These are phyloP conservation scores for Trissolcus basalis DNA, from an alignment of 1,140 invertebrate genomes.

Conservation along the genomic window DNA sequence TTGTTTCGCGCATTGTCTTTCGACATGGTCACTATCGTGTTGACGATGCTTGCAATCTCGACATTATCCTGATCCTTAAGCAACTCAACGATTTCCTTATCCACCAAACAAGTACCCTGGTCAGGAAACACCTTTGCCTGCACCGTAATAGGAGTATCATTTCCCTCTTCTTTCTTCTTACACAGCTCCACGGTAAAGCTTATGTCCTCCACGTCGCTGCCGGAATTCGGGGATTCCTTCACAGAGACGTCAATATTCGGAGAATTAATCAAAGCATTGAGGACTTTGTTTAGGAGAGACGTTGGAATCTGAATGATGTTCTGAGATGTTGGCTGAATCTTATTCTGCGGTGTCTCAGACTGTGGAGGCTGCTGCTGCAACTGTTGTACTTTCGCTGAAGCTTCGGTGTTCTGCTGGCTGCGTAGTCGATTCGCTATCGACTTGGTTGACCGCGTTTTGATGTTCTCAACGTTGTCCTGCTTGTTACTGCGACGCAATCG, in stretches of 20 bases:
- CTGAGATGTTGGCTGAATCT: conserved; percentile 22
- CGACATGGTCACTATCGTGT: conserved; percentile 62
- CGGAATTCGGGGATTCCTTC: conserved; percentile 69
- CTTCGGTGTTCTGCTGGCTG: conserved; percentile 61
- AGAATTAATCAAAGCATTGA: conserved; percentile 68
- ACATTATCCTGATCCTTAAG: conserved; percentile 66
- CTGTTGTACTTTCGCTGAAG: conserved; percentile 19
- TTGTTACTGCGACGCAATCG: conserved; percentile 55
- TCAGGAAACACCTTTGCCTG: conserved; percentile 73
- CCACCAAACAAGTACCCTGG: conserved; percentile 72
- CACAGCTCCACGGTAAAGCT: conserved; percentile 73
- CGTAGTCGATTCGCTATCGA: conserved; percentile 66
- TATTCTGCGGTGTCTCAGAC: not conserved
- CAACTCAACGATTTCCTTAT: conserved; percentile 67
- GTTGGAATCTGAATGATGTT: conserved; percentile 73
- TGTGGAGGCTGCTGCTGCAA: not conserved
- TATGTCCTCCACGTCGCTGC: conserved; percentile 69
- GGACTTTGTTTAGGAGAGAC: conserved; percentile 70
- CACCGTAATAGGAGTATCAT: conserved; percentile 60
- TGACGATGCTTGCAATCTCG: conserved; percentile 68
- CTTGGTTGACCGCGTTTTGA: conserved; percentile 40
- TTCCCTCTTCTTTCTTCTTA: conserved; percentile 62
- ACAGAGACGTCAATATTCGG: conserved; percentile 71
- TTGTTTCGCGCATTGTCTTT: conserved; percentile 48
- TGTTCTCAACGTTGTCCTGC: conserved; percentile 34